Evolutionary conservation across 2,797 vertebrate genomes (phyloP).

Genomic region (Neosilurus mollespiculum): DNA sequence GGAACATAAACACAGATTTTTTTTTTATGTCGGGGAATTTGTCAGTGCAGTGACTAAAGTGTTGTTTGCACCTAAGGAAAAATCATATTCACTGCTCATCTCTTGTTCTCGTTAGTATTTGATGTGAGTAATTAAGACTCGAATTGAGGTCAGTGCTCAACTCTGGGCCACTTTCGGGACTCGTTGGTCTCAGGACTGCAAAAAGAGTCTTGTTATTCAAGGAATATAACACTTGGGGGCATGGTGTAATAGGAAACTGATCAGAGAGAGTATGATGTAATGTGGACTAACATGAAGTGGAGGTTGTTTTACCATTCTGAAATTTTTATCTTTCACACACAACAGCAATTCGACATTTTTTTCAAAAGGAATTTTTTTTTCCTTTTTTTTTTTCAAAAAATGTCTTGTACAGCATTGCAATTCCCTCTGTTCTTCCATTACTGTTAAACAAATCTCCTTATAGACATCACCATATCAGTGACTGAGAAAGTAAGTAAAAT

Average conservation of each 20-base stretch:
- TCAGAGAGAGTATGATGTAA: not conserved
- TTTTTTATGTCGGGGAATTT: not conserved
- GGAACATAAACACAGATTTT: not conserved
- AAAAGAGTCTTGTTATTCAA: constrained; percentile 1
- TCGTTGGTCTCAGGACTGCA: not conserved
- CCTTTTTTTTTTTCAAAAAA: too few relatives aligned
- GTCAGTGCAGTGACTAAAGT: not conserved
- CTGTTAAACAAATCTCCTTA: not conserved
- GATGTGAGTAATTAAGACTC: not conserved
- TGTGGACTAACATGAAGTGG: not conserved
- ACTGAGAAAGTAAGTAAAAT: not conserved
- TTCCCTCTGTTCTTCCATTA: not conserved
- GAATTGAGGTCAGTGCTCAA: not conserved
- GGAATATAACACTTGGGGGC: not conserved
- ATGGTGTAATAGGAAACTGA: not conserved
- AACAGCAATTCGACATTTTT: not conserved
- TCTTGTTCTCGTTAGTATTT: not conserved
- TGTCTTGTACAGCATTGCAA: too few relatives aligned
- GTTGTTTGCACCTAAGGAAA: not conserved
- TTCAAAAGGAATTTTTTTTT: too few relatives aligned
- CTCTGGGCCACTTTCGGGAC: not conserved
- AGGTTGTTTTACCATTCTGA: not conserved
- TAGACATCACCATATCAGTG: not conserved
- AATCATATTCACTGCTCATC: not conserved
- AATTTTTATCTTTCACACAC: not conserved